Base-by-base conservation (phyloP, 2,797 vertebrate species). In the Myripristis murdjan region DNA sequence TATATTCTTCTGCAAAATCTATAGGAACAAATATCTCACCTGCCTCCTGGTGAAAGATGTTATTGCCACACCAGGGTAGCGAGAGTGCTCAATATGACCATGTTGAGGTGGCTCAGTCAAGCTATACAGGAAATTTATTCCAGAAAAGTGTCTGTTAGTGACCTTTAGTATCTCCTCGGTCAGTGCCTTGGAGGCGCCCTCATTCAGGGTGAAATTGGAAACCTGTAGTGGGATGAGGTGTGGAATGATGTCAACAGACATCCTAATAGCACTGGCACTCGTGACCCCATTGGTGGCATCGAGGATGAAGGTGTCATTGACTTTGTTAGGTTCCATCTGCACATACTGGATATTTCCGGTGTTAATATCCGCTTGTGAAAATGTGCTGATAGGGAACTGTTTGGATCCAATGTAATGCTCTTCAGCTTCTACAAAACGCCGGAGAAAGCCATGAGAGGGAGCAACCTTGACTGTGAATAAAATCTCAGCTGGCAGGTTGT, bases 21-120 rank as follows among this genome's bases (percentile, higher is more conserved):
- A 28, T 1, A 33, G 10, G 11, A 43, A 56, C 43, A 11, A 67
- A 59, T 28, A 39, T 48, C 83, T 81, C 92, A 97, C 97, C 96
- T 98, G 96, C 77, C 96, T 96, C 88, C 91, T 95, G 75, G 91
- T 96, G 91, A 99, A 98, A 41, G 91, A 93, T 9, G 88, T 91
- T 43, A 97, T 84, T 24, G 91, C 87, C 35, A 93, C 85, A 77
- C 95, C 93, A 15, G 95, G 94, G 82, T 94, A 89, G 81, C 47
- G 88, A 16, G 93, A 95, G 79, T 96, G 95, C 91, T 96, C 95
- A 59, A 98, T 35, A 86, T 87, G 95, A 1, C 96, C 96, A 2
- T 96, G 94, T 58, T 89, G 92, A 0, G 96, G 96, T 48, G 87
- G 90, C 20, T 95, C 91, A 8, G 91, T 87, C 83, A 98, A 77